Evolutionary conservation across 1,140 invertebrate species (phyloP), one percentile per base, ranked within the genome.

Genomic region (Zaprionus nigranus): DNA sequence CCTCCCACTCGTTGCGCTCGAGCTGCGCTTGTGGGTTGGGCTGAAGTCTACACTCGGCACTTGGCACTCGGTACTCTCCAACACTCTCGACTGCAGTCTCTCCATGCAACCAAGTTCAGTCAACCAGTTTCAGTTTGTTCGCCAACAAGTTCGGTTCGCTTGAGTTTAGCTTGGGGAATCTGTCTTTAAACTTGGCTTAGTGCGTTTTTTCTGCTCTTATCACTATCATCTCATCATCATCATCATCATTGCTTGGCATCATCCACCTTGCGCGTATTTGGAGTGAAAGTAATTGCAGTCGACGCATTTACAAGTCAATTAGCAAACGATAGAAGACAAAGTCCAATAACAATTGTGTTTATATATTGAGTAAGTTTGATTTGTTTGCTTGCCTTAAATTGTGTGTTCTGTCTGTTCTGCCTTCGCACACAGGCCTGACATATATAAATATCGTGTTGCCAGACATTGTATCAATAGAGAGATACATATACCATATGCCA

Each of bases 121-220:
- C 74, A 81, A 87, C 84, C 81, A 87, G 81, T 88, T 87, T 80
- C 69, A 49, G 54, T 80, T 87, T 75, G 74, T 40, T 61, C 63
- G 81, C 74, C 81, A 88, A 71, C 84, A 88, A 70, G 84, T 87
- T 87, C 85, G 81, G 78, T 80, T 64, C 65, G 30, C 20, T 68
- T 26, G 43, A 13, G 9, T 51, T 34, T 46, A 20, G 30, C 30
- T 34, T 34, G 9, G 30, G 30, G 30, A 40, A 40, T 43, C 17
- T 11, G 11, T 20, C 49, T 51, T 5, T 62, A 20, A 46, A 38
- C 28, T 13, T 15, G 17, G 43, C 17, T 28, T 26, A 36, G 69
- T 58, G 69, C 43, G 69, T 34, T 34, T 34, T 26, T 65, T 0
- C 9, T 26, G 11, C 7, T 30, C 13, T 22, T 20, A 38, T 46